Evolutionary conservation across 2,888 invertebrate genomes (phyloP).

Genomic region (Erebia epiphron): DNA sequence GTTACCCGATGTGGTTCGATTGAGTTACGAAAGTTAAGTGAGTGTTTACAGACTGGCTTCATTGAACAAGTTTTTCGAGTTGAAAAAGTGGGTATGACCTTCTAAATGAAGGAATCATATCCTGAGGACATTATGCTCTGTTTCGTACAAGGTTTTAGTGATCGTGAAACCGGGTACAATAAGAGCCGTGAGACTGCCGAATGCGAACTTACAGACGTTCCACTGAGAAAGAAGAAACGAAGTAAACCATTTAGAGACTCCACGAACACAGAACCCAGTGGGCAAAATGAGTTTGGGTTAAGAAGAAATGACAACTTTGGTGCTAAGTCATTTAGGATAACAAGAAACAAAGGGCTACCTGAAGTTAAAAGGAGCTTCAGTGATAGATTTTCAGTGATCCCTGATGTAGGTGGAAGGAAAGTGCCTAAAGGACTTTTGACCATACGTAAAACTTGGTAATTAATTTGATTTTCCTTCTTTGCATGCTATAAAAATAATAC

Average conservation of each 20-base stretch:
- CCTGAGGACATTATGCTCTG: slow-evolving; percentile 86
- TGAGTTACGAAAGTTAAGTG: slow-evolving; percentile 11
- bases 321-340: slow-evolving; percentile 64
- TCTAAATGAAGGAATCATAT: slow-evolving; percentile 79
- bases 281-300: slow-evolving; percentile 51
- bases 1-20: slow-evolving; percentile 5
- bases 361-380: slow-evolving; percentile 78
- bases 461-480: background rate
- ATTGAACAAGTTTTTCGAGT: slow-evolving; percentile 29
- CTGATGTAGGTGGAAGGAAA: slow-evolving; percentile 64
- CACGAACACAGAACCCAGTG: slow-evolving; percentile 44
- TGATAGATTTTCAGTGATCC: slow-evolving; percentile 72
- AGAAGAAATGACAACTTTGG: slow-evolving; percentile 53
- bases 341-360: slow-evolving; percentile 50
- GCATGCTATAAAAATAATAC: background rate
- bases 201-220: slow-evolving; percentile 55
- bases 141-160: slow-evolving; percentile 86
- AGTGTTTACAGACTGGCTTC: slow-evolving; percentile 20
- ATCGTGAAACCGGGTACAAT: slow-evolving; percentile 60
- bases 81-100: slow-evolving; percentile 55
- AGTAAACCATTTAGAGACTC: slow-evolving; percentile 42
- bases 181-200: slow-evolving; percentile 62
- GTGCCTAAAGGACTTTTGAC: slow-evolving; percentile 65
- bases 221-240: slow-evolving; percentile 55
- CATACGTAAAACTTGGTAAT: slow-evolving; percentile 78